These are phyloP conservation scores for Capitulum mitella DNA, from an alignment of 2,888 invertebrate species.

Conservation along the genomic window DNA sequence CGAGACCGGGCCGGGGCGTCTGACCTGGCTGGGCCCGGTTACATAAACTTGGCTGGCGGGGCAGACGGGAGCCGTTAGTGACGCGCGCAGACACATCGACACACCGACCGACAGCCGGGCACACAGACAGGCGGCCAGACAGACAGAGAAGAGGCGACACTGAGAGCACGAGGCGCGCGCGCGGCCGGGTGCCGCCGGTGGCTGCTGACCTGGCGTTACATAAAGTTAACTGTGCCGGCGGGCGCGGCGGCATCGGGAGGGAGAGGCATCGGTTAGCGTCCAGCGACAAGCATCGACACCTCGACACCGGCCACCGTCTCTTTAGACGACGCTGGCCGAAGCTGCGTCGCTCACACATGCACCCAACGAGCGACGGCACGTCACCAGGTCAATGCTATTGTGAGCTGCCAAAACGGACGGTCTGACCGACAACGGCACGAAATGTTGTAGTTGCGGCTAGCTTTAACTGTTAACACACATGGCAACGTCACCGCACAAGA, in stretches of 20 bases:
- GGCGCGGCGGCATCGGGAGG: background rate
- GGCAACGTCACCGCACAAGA: too few relatives aligned
- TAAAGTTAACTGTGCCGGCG: conserved; percentile 1
- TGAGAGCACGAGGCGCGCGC: background rate
- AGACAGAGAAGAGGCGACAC: background rate
- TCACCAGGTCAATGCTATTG: background rate
- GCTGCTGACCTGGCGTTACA: conserved; percentile 18
- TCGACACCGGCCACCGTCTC: background rate
- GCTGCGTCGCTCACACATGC: background rate
- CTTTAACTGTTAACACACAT: too few relatives aligned
- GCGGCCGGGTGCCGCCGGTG: background rate
- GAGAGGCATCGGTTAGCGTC: background rate
- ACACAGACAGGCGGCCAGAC: background rate
- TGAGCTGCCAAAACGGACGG: too few relatives aligned
- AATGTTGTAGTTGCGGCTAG: too few relatives aligned
- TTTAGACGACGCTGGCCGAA: background rate
- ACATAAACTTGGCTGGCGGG: conserved; percentile 14
- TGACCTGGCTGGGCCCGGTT: conserved; percentile 8
- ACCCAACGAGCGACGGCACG: background rate
- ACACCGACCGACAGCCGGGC: background rate
- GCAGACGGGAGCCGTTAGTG: background rate
- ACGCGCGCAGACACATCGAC: background rate
- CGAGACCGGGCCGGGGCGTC: background rate
- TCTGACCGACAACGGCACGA: too few relatives aligned
- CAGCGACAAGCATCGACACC: background rate